Conservation (phyloP, 2,888 invertebrate genomes). For the Dorcus parallelipipedus region DNA sequence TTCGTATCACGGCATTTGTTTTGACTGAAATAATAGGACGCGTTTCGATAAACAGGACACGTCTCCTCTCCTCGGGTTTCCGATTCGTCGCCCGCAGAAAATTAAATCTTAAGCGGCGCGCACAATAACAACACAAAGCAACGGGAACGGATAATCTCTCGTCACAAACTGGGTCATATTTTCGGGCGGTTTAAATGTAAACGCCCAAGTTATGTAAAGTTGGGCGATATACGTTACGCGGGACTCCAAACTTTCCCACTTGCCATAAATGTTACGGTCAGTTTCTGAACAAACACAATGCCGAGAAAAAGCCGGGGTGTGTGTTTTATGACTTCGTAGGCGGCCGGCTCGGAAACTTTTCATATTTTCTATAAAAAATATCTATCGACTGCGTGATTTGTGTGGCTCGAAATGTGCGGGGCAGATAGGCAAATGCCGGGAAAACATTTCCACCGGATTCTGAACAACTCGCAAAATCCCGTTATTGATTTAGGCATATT, state of each 20-base stretch:
- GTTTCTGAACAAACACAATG: conserved; percentile 23
- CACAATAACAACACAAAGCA: too few relatives aligned
- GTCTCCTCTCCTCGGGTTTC: too few relatives aligned
- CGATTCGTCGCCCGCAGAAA: too few relatives aligned
- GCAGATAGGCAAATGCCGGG: conserved; percentile 15
- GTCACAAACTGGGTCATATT: not conserved
- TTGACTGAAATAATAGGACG: too few relatives aligned
- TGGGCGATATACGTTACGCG: conserved; percentile 1
- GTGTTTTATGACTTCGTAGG: conserved; percentile 34
- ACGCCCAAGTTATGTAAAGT: conserved; percentile 18
- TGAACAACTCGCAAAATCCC: conserved; percentile 1
- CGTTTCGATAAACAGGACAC: too few relatives aligned
- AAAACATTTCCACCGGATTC: conserved; percentile 7
- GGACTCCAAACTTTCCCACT: conserved; percentile 19
- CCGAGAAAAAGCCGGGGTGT: conserved; percentile 27
- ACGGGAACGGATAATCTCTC: too few relatives aligned
- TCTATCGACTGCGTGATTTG: conserved; percentile 23
- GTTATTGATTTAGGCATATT: conserved; percentile 15
- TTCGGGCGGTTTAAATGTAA: conserved; percentile 16
- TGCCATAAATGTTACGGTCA: conserved; percentile 37
- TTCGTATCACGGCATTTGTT: too few relatives aligned
- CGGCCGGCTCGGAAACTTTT: conserved; percentile 32
- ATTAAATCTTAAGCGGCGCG: too few relatives aligned
- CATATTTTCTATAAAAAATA: conserved; percentile 29
- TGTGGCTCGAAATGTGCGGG: conserved; percentile 20